A percentile compares a stretch with the other conserved stretches of the same genome.
These are phyloP conservation scores for Sinodicranocentrus sp. DNA, from an alignment of 2,888 invertebrate species.

Conservation along the genomic window DNA sequence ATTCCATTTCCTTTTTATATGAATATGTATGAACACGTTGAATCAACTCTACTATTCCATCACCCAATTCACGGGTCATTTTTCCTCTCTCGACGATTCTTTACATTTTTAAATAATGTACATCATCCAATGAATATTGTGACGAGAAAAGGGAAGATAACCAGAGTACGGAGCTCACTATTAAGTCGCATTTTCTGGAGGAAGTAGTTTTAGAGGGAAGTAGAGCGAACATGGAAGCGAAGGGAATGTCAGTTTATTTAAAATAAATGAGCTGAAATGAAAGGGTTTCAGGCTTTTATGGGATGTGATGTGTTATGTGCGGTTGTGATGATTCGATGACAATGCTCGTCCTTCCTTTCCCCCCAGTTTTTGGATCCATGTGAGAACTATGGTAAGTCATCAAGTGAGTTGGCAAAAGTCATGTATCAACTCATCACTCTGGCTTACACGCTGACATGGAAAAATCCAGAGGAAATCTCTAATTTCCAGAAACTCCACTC, in stretches of 20 bases:
- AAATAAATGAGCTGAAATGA: constrained; percentile 64
- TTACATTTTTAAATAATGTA: constrained; percentile 20
- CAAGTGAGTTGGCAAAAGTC: constrained; percentile 31
- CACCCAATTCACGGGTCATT: constrained; percentile 35
- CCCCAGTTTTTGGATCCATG: background rate
- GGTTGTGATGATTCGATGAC: constrained; percentile 36
- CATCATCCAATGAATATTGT: constrained; percentile 18
- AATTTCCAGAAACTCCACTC: constrained; percentile 30
- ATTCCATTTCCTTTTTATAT: constrained; percentile 26
- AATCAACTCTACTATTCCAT: constrained; percentile 17
- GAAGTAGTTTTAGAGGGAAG: no score
- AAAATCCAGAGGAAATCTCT: constrained; percentile 48
- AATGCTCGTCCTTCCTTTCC: constrained; percentile 12
- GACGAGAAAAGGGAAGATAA: constrained; percentile 7
- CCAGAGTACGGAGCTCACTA: no score
- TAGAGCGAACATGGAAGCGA: no score
- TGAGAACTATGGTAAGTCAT: background rate
- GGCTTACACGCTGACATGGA: constrained; percentile 16
- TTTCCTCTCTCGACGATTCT: constrained; percentile 1
- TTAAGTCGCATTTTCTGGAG: background rate
- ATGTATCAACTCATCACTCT: constrained; percentile 15
- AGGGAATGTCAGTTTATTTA: constrained; percentile 56
- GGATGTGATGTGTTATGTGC: constrained; percentile 17
- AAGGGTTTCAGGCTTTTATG: constrained; percentile 53
- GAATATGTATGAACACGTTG: background rate